A percentile compares a stretch with the other conserved stretches of the same genome.
phyloP scores from a whole-genome alignment of 2,888 invertebrate genomes.

The Holacanthella duospinosa region DNA sequence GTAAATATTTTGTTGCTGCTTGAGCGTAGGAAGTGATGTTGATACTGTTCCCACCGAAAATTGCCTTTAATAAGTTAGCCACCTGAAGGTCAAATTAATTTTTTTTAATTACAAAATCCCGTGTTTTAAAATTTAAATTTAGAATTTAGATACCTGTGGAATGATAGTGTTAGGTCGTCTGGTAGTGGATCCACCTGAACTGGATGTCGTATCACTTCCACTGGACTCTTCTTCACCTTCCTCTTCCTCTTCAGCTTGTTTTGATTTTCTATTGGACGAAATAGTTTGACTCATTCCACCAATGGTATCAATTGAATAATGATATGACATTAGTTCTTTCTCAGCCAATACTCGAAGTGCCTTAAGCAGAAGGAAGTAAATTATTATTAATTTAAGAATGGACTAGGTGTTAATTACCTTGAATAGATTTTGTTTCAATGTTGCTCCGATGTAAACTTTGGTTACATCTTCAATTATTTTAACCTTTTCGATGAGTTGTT shows the following conservation, averaged over 20 bases:
- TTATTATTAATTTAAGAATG: too few relatives aligned
- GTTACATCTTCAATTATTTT: slow-evolving; percentile 26
- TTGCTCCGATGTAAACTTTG: slow-evolving; percentile 27
- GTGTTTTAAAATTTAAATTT: not conserved
- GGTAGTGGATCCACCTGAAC: slow-evolving; percentile 1
- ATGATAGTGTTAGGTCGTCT: slow-evolving; percentile 5
- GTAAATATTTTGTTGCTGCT: slow-evolving; percentile 26
- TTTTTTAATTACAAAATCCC: not conserved
- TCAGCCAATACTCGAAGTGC: slow-evolving; percentile 35
- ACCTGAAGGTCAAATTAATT: slow-evolving; percentile 13
- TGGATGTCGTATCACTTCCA: not conserved
- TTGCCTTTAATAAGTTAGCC: slow-evolving; percentile 28
- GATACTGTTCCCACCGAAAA: slow-evolving; percentile 31
- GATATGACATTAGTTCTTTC: slow-evolving; percentile 26
- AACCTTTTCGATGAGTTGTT: slow-evolving; percentile 23
- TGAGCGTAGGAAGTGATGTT: slow-evolving; percentile 33
- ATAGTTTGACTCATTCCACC: too few relatives aligned
- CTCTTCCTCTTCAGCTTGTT: slow-evolving; percentile 19
- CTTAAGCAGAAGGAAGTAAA: slow-evolving; percentile 12
- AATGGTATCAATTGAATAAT: too few relatives aligned
- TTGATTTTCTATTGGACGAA: slow-evolving; percentile 20
- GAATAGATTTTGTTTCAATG: slow-evolving; percentile 34
- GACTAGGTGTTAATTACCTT: slow-evolving; percentile 24
- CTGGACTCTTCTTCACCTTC: slow-evolving; percentile 14
- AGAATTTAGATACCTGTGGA: slow-evolving; percentile 9